These are phyloP conservation scores for Streptopelia turtur DNA, from an alignment of 2,797 vertebrate species.

Conservation along the genomic window DNA sequence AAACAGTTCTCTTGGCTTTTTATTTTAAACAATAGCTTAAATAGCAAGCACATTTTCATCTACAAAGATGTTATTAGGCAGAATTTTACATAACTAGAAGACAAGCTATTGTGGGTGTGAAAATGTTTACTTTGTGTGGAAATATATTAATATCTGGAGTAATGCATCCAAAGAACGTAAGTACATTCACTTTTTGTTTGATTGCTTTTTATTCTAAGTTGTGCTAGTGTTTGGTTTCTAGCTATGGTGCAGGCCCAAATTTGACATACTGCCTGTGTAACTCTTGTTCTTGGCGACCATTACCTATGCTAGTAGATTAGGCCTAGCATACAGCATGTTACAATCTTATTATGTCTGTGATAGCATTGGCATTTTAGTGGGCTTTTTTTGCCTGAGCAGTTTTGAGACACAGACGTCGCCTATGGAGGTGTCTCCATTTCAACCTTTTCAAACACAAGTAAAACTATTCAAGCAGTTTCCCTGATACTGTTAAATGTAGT, in stretches of 20 bases:
- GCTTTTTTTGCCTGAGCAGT: neutral
- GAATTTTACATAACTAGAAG: neutral
- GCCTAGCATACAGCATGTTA: neutral
- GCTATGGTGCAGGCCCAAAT: neutral
- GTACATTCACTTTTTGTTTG: neutral
- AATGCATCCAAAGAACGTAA: neutral
- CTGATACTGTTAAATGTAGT: neutral
- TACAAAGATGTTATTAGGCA: neutral
- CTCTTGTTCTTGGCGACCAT: neutral
- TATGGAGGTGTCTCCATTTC: neutral
- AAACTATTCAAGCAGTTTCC: neutral
- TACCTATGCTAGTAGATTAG: neutral
- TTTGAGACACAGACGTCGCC: neutral
- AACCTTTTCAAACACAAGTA: rapidly evolving
- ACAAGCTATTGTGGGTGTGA: neutral
- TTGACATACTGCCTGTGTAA: neutral
- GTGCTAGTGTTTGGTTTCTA: neutral
- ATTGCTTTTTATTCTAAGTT: neutral
- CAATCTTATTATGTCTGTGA: neutral
- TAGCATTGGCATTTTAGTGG: neutral
- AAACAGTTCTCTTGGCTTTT: neutral
- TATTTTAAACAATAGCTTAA: neutral
- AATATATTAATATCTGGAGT: neutral
- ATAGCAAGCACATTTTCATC: neutral
- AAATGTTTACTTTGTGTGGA: neutral